Evolutionary conservation across 2,113 vertebrate species (phyloP), one percentile per base, ranked within the genome.

Genomic region (Abramis brama): DNA sequence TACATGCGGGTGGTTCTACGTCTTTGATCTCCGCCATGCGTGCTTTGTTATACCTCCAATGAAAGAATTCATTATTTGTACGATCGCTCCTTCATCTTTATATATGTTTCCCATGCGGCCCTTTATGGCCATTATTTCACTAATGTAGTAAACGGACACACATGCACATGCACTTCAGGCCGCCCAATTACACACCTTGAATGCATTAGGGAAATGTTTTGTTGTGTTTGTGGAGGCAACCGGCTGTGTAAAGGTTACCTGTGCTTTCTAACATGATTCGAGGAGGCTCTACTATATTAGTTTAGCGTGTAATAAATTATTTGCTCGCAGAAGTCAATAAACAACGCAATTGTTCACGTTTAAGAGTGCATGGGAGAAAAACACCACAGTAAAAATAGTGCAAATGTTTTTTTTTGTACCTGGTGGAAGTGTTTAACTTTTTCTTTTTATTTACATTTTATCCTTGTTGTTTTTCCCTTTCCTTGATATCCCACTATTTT

Each of bases 41-140:
- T 64, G 83, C 83, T 89, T 83, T 55, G 82, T 85, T 87, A 73
- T 87, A 85, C 85, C 78, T 79, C 79, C 45, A 87, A 62, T 87
- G 86, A 91, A 91, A 85, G 74, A 86, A 86, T 88, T 87, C 55
- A 78, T 88, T 87, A 86, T 86, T 88, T 86, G 79, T 86, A 79
- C 43, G 8, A 82, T 57, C 70, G 19, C 73, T 83, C 50, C 82
- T 87, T 87, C 86, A 70, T 85, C 62, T 89, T 87, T 91, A 88
- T 87, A 77, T 83, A 82, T 27, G 83, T 89, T 90, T 88, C 89
- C 85, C 89, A 86, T 87, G 83, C 85, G 73, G 82, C 36, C 50
- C 57, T 91, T 88, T 87, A 89, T 86, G 81, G 83, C 52, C 80
- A 62, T 82, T 74, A 62, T 90, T 88, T 87, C 88, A 86, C 73